Evolutionary conservation across 2,797 vertebrate species (phyloP).

Genomic region (Lemur catta): DNA sequence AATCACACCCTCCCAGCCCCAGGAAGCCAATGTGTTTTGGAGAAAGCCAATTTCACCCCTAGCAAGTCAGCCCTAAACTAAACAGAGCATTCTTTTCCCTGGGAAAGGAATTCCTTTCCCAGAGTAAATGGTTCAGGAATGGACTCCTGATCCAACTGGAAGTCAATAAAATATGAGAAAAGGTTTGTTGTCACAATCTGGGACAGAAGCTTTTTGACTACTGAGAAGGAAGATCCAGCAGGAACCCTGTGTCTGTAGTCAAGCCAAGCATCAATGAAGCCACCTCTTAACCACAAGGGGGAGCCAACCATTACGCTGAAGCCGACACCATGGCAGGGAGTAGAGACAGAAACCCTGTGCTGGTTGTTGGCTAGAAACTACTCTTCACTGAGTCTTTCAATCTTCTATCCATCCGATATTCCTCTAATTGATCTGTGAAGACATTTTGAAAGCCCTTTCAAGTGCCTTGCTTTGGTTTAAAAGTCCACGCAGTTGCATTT

Average conservation of each 20-base stretch:
- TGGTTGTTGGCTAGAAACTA: not conserved
- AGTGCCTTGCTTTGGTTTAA: conserved; percentile 14
- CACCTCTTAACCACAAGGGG: conserved; percentile 50
- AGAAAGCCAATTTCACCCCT: not conserved
- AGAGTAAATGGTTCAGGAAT: not conserved
- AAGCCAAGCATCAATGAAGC: not conserved
- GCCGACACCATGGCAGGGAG: not conserved
- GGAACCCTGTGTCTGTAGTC: not conserved
- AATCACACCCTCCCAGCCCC: not conserved
- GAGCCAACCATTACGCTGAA: not conserved
- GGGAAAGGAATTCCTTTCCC: no score
- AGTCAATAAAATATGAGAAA: not conserved
- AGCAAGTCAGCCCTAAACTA: not conserved
- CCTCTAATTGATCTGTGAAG: conserved; percentile 42
- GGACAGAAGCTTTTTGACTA: not conserved
- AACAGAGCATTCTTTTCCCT: not conserved
- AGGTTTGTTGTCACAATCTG: not conserved
- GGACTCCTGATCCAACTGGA: not conserved
- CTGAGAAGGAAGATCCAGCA: not conserved
- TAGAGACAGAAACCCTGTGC: not conserved
- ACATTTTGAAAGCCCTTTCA: conserved; percentile 30
- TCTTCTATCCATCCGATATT: not conserved
- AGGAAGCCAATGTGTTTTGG: not conserved
- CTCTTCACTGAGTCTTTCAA: not conserved
- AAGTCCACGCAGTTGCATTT: conserved; percentile 7